phyloP scores from a whole-genome alignment of 2,888 invertebrate species.

The Drosophila paramelanica region DNA sequence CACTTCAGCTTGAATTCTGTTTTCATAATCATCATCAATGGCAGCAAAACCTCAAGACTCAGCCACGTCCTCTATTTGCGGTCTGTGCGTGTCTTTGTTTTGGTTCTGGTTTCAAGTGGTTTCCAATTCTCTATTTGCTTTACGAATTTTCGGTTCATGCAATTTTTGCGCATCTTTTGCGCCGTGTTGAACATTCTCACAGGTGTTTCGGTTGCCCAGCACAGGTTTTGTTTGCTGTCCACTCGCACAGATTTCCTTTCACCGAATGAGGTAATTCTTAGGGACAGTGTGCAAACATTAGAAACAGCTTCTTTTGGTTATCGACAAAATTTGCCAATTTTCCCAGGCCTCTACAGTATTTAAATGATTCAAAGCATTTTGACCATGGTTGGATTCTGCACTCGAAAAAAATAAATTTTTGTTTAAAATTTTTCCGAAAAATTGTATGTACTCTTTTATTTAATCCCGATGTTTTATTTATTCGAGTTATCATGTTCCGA shows the following conservation, averaged over 20 bases:
- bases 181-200: slow-evolving; percentile 75
- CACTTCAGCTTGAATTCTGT: slow-evolving; percentile 25
- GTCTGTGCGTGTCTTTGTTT: slow-evolving; percentile 56
- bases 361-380: too few relatives aligned
- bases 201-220: slow-evolving; percentile 50
- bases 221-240: slow-evolving; percentile 70
- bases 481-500: too few relatives aligned
- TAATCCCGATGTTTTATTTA: too few relatives aligned
- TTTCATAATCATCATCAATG: slow-evolving; percentile 29
- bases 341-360: slow-evolving; percentile 10
- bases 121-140: slow-evolving; percentile 63
- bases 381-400: too few relatives aligned
- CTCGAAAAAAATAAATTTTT: too few relatives aligned
- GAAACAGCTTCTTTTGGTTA: neutral
- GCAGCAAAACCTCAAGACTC: slow-evolving; percentile 32
- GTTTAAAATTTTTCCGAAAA: too few relatives aligned
- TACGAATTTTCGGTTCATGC: slow-evolving; percentile 57
- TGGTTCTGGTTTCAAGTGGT: slow-evolving; percentile 59
- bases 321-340: neutral
- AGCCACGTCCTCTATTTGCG: slow-evolving; percentile 49
- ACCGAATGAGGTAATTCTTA: slow-evolving; percentile 9
- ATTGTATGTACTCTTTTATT: too few relatives aligned
- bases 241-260: slow-evolving; percentile 41
- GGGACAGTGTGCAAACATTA: neutral
- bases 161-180: slow-evolving; percentile 72